Conservation (phyloP, 2,888 invertebrate species). For the Vesta saturnalis region DNA sequence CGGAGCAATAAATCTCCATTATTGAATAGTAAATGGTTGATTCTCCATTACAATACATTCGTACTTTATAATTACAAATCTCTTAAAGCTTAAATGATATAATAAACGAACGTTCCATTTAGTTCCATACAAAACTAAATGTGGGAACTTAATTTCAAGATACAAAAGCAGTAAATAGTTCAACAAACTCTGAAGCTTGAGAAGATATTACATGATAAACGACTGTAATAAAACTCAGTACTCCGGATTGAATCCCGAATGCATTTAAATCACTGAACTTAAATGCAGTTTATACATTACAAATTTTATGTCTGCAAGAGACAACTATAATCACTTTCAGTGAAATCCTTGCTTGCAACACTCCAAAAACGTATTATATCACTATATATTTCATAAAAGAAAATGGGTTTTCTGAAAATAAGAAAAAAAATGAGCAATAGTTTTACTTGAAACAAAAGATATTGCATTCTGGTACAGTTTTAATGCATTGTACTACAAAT, state of each 20-base stretch:
- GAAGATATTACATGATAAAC: neutral
- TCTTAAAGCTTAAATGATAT: constrained; percentile 9
- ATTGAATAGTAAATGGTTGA: neutral
- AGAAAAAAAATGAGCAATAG: neutral
- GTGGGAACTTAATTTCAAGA: constrained; percentile 4
- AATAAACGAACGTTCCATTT: constrained; percentile 7
- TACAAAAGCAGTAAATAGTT: constrained; percentile 8
- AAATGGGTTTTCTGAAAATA: neutral
- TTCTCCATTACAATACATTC: neutral
- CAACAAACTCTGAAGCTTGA: neutral
- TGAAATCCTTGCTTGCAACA: neutral
- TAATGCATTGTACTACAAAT: no score
- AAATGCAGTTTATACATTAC: no score
- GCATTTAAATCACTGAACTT: no score
- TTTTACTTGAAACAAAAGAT: neutral
- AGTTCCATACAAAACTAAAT: constrained; percentile 10
- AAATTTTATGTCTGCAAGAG: no score
- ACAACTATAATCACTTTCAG: no score
- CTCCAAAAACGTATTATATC: neutral
- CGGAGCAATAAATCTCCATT: neutral
- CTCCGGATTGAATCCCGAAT: no score
- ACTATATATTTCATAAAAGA: neutral
- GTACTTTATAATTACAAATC: constrained; percentile 10
- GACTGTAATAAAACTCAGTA: neutral
- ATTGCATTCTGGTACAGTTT: no score